A percentile compares a stretch with the other conserved stretches of the same genome.
phyloP scores from a whole-genome alignment of 2,113 vertebrate species.

The Cyphomyrus discorhynchus region DNA sequence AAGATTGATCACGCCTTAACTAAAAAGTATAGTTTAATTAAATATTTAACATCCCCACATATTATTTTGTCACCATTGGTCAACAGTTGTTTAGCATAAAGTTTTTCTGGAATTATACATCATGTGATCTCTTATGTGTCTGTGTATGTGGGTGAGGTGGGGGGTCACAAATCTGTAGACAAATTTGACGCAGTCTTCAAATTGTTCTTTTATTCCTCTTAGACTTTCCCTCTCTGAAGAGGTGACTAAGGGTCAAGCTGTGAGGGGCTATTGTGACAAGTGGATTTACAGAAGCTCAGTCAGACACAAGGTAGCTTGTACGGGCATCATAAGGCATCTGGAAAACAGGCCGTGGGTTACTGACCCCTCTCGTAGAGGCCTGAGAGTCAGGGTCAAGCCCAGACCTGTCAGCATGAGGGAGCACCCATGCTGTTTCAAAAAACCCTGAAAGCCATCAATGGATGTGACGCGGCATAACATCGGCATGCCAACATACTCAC shows the following conservation, averaged over 20 bases:
- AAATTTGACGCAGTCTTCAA: neutral
- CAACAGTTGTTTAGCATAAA: neutral
- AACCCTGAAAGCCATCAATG: neutral
- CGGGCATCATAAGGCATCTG: neutral
- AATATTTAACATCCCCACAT: neutral
- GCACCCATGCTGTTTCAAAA: neutral
- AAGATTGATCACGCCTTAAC: neutral
- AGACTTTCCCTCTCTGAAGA: neutral
- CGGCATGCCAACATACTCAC: neutral
- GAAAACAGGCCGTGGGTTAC: neutral
- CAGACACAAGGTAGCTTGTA: neutral
- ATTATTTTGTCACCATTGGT: neutral
- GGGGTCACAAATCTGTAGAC: neutral
- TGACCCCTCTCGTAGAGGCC: neutral
- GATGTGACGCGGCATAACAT: neutral
- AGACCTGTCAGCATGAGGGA: neutral
- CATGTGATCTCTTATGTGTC: neutral
- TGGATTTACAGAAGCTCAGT: neutral
- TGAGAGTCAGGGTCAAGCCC: neutral
- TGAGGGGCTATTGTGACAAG: neutral
- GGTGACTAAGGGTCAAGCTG: neutral
- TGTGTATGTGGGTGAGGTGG: neutral
- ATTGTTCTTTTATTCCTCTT: neutral
- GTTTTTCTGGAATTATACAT: neutral
- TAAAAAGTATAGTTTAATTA: neutral